phyloP scores from a whole-genome alignment of 2,888 invertebrate species.

The Terebella lapidaria region DNA sequence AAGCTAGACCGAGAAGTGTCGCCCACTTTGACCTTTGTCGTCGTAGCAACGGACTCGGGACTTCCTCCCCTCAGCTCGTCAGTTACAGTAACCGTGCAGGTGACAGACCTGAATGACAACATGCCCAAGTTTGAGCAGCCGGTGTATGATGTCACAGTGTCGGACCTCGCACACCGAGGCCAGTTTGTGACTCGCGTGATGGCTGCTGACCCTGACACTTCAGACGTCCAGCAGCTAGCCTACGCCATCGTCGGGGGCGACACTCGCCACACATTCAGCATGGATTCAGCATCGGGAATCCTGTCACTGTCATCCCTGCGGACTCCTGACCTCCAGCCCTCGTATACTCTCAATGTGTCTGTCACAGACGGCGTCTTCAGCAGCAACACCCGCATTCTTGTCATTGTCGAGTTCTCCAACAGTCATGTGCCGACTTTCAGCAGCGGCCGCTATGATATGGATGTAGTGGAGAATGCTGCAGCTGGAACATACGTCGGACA shows the following conservation, averaged over 20 bases:
- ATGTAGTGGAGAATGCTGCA: slow-evolving; percentile 72
- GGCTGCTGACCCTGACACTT: slow-evolving; percentile 80
- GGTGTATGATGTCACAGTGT: slow-evolving; percentile 13
- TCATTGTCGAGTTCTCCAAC: slow-evolving; percentile 59
- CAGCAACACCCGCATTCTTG: slow-evolving; percentile 64
- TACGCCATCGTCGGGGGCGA: slow-evolving; percentile 82
- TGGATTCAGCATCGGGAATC: slow-evolving; percentile 55
- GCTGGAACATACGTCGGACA: slow-evolving; percentile 71
- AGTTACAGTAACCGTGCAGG: slow-evolving; percentile 76
- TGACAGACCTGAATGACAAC: slow-evolving; percentile 87
- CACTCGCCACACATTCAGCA: slow-evolving; percentile 56
- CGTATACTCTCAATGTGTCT: slow-evolving; percentile 78
- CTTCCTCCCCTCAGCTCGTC: slow-evolving; percentile 75
- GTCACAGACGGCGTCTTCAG: slow-evolving; percentile 94
- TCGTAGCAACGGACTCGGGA: slow-evolving; percentile 77
- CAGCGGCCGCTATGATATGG: slow-evolving; percentile 72
- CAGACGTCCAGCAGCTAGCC: slow-evolving; percentile 69
- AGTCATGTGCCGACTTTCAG: slow-evolving; percentile 73
- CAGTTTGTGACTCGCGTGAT: slow-evolving; percentile 76
- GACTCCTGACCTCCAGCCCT: slow-evolving; percentile 65
- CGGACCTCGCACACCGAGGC: slow-evolving; percentile 20
- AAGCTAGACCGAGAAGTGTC: slow-evolving; percentile 40
- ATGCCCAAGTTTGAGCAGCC: slow-evolving; percentile 61
- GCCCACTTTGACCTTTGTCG: slow-evolving; percentile 70
- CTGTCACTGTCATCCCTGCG: slow-evolving; percentile 72